phyloP scores from a whole-genome alignment of 2,113 vertebrate species.

The Butorides virescens region DNA sequence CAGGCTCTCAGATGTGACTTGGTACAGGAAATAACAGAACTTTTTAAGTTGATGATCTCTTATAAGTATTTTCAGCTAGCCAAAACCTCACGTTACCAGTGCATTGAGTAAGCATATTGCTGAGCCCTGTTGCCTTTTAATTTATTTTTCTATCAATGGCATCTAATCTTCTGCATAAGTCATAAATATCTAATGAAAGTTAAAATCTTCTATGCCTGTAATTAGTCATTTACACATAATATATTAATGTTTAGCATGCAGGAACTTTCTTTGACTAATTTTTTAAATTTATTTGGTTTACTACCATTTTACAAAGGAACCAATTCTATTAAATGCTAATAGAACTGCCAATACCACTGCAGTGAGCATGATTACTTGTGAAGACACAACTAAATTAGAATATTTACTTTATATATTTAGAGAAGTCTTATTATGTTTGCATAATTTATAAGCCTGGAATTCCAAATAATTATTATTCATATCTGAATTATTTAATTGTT shows the following conservation, averaged over 20 bases:
- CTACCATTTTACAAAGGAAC: background rate
- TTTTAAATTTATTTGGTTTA: background rate
- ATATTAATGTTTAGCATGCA: background rate
- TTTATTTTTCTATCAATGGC: background rate
- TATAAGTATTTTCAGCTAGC: background rate
- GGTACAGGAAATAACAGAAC: background rate
- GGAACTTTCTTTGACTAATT: background rate
- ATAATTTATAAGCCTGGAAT: background rate
- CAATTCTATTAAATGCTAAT: background rate
- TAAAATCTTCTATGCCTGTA: background rate
- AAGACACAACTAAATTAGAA: background rate
- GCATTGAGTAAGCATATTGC: background rate
- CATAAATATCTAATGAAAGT: background rate
- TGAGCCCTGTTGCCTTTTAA: background rate
- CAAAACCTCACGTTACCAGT: background rate
- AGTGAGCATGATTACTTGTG: background rate
- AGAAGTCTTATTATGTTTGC: background rate
- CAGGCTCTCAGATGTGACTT: background rate
- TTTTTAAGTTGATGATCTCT: background rate
- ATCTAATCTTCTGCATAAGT: background rate
- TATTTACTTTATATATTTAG: background rate
- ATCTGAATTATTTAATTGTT: background rate
- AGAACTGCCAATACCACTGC: background rate
- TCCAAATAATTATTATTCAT: background rate
- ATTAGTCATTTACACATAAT: background rate